phyloP scores from a whole-genome alignment of 2,113 vertebrate species.

The Periophthalmodon schlosseri region DNA sequence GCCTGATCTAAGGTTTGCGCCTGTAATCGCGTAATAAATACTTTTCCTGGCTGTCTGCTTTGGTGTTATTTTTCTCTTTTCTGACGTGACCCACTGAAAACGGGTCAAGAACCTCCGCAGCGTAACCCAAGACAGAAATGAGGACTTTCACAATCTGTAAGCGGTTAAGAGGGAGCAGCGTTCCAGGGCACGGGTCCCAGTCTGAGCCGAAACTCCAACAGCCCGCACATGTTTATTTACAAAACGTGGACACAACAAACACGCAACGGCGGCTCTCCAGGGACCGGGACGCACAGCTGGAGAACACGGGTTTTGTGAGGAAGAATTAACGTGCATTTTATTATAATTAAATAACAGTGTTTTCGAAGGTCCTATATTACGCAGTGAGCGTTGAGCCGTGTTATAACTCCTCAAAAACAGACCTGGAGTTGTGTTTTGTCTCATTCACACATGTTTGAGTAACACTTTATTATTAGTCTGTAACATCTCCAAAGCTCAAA shows the following conservation, averaged over 20 bases:
- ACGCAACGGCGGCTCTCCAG: background rate
- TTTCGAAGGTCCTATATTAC: no score
- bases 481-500: no score
- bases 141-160: constrained; percentile 69
- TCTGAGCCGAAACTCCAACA: constrained; percentile 65
- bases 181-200: constrained; percentile 75
- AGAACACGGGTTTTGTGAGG: no score
- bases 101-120: constrained; percentile 34
- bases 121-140: constrained; percentile 61
- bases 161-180: constrained; percentile 65
- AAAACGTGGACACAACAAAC: background rate
- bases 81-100: constrained; percentile 36
- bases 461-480: no score
- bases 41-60: constrained; percentile 16
- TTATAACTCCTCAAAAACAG: no score
- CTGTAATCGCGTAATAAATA: background rate
- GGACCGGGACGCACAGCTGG: background rate
- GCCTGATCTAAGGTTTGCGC: background rate
- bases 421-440: no score
- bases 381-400: no score
- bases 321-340: no score
- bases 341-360: no score
- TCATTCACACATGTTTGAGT: no score
- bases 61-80: constrained; percentile 9
- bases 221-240: constrained; percentile 76